These are phyloP conservation scores for Dermatophagoides farinae DNA, from an alignment of 1,140 invertebrate genomes.

Conservation along the genomic window DNA sequence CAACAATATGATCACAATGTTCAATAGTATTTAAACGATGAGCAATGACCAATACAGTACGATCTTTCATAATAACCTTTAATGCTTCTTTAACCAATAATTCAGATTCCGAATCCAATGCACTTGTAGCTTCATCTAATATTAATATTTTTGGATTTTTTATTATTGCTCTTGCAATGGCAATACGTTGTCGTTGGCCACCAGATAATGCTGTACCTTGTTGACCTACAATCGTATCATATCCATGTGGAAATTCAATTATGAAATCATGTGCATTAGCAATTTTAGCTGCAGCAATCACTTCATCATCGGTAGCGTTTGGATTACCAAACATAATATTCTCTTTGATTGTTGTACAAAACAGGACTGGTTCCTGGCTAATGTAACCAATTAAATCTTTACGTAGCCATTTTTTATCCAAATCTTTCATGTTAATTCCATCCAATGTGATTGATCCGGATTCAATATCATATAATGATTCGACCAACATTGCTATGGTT, in stretches of 20 bases:
- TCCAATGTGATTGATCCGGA: conserved; percentile 13
- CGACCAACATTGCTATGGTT: conserved; percentile 8
- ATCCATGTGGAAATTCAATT: conserved; percentile 52
- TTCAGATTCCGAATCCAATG: conserved; percentile 8
- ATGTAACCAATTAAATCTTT: conserved; percentile 28
- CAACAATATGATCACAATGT: conserved; percentile 50
- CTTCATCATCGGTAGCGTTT: conserved; percentile 37
- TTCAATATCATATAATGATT: conserved; percentile 14
- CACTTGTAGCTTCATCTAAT: conserved; percentile 49
- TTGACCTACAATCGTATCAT: conserved; percentile 70
- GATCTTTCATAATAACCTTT: conserved; percentile 49
- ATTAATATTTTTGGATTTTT: conserved; percentile 55
- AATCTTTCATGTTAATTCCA: not conserved
- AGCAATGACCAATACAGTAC: conserved; percentile 54
- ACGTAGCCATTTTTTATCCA: conserved; percentile 11
- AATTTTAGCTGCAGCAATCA: conserved; percentile 50
- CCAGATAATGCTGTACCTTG: conserved; percentile 67
- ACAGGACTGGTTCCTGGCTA: conserved; percentile 32
- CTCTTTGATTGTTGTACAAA: conserved; percentile 72
- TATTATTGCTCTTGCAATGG: conserved; percentile 64
- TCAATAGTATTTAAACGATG: conserved; percentile 52
- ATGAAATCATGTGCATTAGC: conserved; percentile 86
- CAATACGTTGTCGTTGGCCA: conserved; percentile 74
- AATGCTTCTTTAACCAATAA: conserved; percentile 39
- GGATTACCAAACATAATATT: conserved; percentile 70